phyloP scores from a whole-genome alignment of 2,797 vertebrate species.

The Craterocephalus amniculus region DNA sequence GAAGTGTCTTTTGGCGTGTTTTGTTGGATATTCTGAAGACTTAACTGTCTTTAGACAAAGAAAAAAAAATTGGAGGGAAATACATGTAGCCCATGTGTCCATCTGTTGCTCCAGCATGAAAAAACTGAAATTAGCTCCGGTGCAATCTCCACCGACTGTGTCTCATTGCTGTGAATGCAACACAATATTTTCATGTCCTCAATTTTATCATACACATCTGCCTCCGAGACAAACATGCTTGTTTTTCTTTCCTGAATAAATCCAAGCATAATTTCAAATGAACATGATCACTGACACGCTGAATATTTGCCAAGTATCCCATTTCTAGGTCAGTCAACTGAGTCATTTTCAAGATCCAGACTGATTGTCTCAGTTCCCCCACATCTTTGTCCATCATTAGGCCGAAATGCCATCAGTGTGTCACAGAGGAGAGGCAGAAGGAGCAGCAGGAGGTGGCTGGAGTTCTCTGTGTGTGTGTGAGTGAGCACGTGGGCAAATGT shows the following conservation, averaged over 20 bases:
- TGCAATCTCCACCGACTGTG: neutral
- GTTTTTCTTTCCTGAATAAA: neutral
- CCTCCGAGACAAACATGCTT: slow-evolving; percentile 13
- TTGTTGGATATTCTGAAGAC: no score
- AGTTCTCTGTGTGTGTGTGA: neutral
- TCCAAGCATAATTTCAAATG: slow-evolving; percentile 10
- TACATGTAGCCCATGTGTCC: no score
- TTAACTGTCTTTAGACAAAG: neutral
- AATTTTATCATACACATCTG: neutral
- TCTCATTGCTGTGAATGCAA: slow-evolving; percentile 1
- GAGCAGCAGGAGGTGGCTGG: slow-evolving; percentile 36
- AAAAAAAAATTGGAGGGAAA: neutral
- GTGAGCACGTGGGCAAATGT: slow-evolving; percentile 3
- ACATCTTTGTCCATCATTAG: slow-evolving; percentile 1
- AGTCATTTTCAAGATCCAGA: slow-evolving; percentile 35
- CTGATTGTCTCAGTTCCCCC: slow-evolving; percentile 2
- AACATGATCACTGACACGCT: neutral
- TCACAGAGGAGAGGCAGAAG: slow-evolving; percentile 22
- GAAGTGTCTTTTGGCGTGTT: no score
- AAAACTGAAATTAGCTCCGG: neutral
- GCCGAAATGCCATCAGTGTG: slow-evolving; percentile 1
- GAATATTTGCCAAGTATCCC: neutral
- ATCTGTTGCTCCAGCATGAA: neutral
- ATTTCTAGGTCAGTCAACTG: slow-evolving; percentile 49
- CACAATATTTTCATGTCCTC: neutral